Evolutionary conservation across 2,113 vertebrate genomes (phyloP).

Genomic region (Regulus satrapa): DNA sequence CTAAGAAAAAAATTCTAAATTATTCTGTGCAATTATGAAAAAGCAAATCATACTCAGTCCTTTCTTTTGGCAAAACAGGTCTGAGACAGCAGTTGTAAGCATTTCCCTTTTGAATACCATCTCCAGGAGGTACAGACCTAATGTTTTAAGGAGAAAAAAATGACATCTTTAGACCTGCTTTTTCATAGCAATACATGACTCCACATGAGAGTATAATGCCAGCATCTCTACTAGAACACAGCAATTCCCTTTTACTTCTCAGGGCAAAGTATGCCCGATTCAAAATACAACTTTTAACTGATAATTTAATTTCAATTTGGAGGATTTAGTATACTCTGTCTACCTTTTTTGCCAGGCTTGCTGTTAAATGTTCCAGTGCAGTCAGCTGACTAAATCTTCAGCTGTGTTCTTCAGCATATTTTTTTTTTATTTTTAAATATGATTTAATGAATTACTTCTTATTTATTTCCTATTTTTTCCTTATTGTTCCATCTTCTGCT

Average conservation of each 20-base stretch:
- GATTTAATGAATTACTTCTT: background rate
- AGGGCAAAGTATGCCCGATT: background rate
- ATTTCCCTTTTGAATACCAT: background rate
- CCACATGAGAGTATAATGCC: background rate
- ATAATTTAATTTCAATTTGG: background rate
- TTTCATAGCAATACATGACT: background rate
- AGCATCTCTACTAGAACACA: background rate
- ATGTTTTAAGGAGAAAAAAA: background rate
- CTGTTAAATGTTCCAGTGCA: background rate
- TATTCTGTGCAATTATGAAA: background rate
- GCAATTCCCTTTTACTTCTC: background rate
- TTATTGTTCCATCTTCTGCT: background rate
- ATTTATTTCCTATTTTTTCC: background rate
- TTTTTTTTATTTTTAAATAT: background rate
- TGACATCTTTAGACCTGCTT: background rate
- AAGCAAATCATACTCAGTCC: background rate
- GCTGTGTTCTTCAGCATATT: background rate
- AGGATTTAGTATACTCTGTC: background rate
- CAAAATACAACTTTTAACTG: background rate
- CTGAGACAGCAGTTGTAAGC: fast-evolving
- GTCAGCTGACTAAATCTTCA: background rate
- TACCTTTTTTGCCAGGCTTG: background rate
- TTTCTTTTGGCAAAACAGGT: background rate
- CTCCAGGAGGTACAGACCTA: background rate
- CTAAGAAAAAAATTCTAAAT: background rate